Conservation (phyloP, 2,888 invertebrate genomes). For the Parnassius apollo region DNA sequence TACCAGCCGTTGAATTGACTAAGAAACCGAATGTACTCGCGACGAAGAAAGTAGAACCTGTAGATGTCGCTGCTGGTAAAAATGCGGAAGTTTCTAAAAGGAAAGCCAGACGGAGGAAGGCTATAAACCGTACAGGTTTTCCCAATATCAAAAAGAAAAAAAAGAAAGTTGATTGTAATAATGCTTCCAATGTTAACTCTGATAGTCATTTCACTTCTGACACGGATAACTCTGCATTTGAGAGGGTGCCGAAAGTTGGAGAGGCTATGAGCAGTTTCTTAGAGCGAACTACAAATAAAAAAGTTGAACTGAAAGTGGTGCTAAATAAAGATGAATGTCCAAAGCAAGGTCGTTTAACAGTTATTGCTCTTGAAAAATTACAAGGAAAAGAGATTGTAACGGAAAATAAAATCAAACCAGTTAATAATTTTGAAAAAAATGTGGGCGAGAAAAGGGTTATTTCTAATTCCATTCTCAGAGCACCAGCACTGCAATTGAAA, state of each 20-base stretch:
- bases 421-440: constrained; percentile 38
- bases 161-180: constrained; percentile 78
- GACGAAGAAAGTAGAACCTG: constrained; percentile 53
- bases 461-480: constrained; percentile 61
- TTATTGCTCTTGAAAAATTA: constrained; percentile 82
- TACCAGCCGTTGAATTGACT: constrained; percentile 49
- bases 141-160: constrained; percentile 92
- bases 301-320: constrained; percentile 72
- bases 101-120: constrained; percentile 85
- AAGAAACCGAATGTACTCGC: constrained; percentile 44
- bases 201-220: constrained; percentile 67
- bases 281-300: constrained; percentile 78
- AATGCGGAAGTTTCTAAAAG: constrained; percentile 56
- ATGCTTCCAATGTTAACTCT: constrained; percentile 46
- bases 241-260: constrained; percentile 85
- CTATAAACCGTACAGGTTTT: constrained; percentile 93
- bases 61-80: constrained; percentile 52
- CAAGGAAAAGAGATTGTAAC: constrained; percentile 70
- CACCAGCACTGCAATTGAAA: constrained; percentile 69
- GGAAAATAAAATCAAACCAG: constrained; percentile 49
- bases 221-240: constrained; percentile 79
- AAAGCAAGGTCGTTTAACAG: constrained; percentile 79
- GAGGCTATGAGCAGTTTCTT: constrained; percentile 85
- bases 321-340: constrained; percentile 76
- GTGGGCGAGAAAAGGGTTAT: constrained; percentile 50